Conservation (phyloP, 2,888 invertebrate species). For the Vannuccia rotundouncinata region DNA sequence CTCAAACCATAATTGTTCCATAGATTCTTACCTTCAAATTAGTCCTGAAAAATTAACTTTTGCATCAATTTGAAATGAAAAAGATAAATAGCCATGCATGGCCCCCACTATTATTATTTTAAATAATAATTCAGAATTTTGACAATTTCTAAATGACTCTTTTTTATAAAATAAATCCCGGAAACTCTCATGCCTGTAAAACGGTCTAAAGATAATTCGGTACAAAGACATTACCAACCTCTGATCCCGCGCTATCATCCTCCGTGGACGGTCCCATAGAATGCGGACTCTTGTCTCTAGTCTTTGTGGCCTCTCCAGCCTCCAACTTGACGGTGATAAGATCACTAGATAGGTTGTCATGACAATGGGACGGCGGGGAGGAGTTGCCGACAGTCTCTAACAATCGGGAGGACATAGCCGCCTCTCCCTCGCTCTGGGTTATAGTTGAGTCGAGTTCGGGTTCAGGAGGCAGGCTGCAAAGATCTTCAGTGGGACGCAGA, state of each 20-base stretch:
- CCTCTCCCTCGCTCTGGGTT: background rate
- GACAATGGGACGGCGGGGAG: background rate
- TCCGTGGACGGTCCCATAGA: background rate
- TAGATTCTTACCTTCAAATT: too few species aligned
- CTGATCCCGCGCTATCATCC: background rate
- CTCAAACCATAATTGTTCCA: too few species aligned
- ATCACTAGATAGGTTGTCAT: background rate
- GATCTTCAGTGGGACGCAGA: background rate
- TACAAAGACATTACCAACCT: background rate
- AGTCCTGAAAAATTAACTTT: too few species aligned
- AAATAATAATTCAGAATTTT: too few species aligned
- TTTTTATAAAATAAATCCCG: too few species aligned
- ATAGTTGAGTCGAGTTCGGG: too few species aligned
- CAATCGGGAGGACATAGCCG: background rate
- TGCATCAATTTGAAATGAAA: too few species aligned
- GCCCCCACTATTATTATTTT: too few species aligned
- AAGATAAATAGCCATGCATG: too few species aligned
- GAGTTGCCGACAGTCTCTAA: background rate
- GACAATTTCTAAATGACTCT: too few species aligned
- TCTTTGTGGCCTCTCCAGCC: background rate
- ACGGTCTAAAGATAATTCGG: too few species aligned
- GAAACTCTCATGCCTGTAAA: too few species aligned
- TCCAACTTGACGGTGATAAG: background rate
- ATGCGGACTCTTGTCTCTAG: background rate
- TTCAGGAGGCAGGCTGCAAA: background rate